Base-by-base conservation (phyloP, 1,140 invertebrate genomes). In the Hestina assimilis region DNA sequence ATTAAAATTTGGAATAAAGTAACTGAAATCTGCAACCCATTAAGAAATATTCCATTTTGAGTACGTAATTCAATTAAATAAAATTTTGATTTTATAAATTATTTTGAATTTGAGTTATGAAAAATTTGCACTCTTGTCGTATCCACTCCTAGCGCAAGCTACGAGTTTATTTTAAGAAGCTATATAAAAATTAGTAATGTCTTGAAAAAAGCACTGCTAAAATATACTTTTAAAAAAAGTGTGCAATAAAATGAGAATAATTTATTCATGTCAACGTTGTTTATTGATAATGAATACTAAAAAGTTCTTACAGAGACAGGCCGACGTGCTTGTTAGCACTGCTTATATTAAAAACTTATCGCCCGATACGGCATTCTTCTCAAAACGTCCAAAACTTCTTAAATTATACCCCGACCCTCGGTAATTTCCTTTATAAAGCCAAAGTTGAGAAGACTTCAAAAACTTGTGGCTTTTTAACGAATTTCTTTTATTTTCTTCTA, bases 381-480 rank as follows among this genome's bases (percentile, higher is more conserved):
- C 52, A 24, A 55, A 55, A 45, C 41, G 48, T 60, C 45, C 24
- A 41, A 72, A 79, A 77, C 68, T 77, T 77, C 57, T 59, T 61
- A 72, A 73, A 77, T 77, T 79, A 73, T 72, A 75, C 66, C 72
- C 68, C 63, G 68, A 57, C 54, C 63, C 50, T 63, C 63, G 61
- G 69, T 80, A 80, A 77, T 80, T 77, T 77, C 67, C 69, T 77
- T 74, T 74, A 67, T 75, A 72, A 80, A 69, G 66, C 64, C 60
- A 42, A 73, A 76, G 67, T 79, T 75, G 58, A 55, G 56, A 75
- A 67, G 65, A 69, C 69, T 70, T 75, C 57, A 64, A 62, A 67
- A 80, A 77, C 71, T 75, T 72, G 58, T 20, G 47, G 47, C 41
- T 55, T 68, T 72, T 61, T 50, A 47, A 29, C 50, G 63, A 48